Conservation (phyloP, 2,113 vertebrate genomes). For the Symphodus melops region DNA sequence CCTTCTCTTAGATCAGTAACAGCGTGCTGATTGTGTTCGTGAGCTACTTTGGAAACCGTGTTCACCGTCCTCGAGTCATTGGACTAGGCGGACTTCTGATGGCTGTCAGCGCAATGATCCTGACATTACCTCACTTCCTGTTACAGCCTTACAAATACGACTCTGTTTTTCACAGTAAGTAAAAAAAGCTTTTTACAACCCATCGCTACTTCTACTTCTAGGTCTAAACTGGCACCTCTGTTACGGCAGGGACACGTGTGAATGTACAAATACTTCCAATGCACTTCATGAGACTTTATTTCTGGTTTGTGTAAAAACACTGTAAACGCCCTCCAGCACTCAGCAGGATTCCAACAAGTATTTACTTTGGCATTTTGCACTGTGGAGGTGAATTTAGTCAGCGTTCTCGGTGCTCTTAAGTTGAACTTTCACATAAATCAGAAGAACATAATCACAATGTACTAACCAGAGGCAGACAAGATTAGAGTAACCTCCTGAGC, state of each 20-base stretch:
- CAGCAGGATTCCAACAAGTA: slow-evolving; percentile 23
- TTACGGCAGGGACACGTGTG: slow-evolving; percentile 10
- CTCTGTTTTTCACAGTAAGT: slow-evolving; percentile 79
- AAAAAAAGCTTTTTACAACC: background rate
- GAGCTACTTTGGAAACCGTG: slow-evolving; percentile 93
- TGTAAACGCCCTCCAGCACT: slow-evolving; percentile 3
- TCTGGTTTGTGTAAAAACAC: background rate
- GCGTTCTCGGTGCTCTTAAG: slow-evolving; percentile 19
- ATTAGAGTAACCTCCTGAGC: slow-evolving; percentile 47
- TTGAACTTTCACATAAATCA: slow-evolving; percentile 49
- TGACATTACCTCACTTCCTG: slow-evolving; percentile 96
- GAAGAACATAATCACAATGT: slow-evolving; percentile 40
- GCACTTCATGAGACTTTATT: slow-evolving; percentile 33
- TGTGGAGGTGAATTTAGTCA: slow-evolving; percentile 13
- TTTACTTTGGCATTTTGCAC: slow-evolving; percentile 19
- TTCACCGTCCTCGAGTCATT: slow-evolving; percentile 92
- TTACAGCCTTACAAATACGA: slow-evolving; percentile 87
- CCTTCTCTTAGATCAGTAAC: slow-evolving; percentile 89
- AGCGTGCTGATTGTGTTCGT: slow-evolving; percentile 93
- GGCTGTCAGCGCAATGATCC: slow-evolving; percentile 88
- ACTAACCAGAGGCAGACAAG: slow-evolving; percentile 31
- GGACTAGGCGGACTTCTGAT: slow-evolving; percentile 91
- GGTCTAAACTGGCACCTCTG: slow-evolving; percentile 3
- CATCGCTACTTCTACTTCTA: slow-evolving; percentile 2
- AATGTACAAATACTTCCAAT: slow-evolving; percentile 43